Base-by-base conservation (phyloP, 2,797 vertebrate species). In the Enteromius fasciolatus region DNA sequence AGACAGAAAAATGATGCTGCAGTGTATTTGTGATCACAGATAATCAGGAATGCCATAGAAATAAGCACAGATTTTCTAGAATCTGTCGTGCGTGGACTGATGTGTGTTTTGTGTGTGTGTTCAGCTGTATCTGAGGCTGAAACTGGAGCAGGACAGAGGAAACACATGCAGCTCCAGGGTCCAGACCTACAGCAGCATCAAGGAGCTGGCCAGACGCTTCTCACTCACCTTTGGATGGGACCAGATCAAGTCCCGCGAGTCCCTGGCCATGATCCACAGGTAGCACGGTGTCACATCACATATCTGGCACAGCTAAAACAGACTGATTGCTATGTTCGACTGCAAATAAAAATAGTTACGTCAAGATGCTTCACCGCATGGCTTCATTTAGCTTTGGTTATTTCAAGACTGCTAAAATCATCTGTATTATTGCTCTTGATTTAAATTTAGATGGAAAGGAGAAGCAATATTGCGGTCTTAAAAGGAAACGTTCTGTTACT, bases 241-340 rank as follows among this genome's bases (percentile, higher is more conserved):
- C 90, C 94, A 93, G 20, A 89, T 96, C 90, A 97, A 97, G 92
- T 96, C 93, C 87, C 95, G 97, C 2, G 96, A 98, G 84, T 95
- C 95, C 28, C 85, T 98, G 66, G 95, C 96, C 81, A 93, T 96
- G 95, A 96, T 98, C 86, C 97, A 98, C 96, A 97, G 96, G 97
- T 98, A 92, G 31, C 4, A 15, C 54, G 31, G 73, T 25, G 74
- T 31, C 11, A 48, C 23, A 17, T 59, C 33, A n/a, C 4, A 67
- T 36, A 33, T 25, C 52, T n/a, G 48, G 23, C 39, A 61, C 9
- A 44, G 39, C 78, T 25, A 39, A 50, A 81, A 82, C 72, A 28
- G 52, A 68, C 44, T 23, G 61, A 67, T 67, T 15, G 12, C 63
- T 33, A 57, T 59, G 36, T 33, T 59, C 23, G 73, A 25, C 48